Conservation (phyloP, 2,888 invertebrate species). For the Crematogaster levior region DNA sequence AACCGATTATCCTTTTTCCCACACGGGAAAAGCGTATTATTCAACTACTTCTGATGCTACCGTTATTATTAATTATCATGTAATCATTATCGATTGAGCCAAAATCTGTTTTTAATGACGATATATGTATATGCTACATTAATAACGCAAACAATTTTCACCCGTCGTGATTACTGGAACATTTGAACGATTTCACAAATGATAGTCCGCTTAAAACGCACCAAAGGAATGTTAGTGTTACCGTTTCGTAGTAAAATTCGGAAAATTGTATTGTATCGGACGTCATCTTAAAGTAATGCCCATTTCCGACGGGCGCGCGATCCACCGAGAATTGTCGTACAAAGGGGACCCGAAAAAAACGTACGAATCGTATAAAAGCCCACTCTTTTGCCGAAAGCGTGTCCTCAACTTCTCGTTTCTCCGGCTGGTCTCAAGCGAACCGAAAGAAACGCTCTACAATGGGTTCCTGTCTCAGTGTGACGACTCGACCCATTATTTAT, state of each 20-base stretch:
- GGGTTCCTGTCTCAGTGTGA: slow-evolving; percentile 60
- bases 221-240: not conserved
- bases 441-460: slow-evolving; percentile 71
- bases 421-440: slow-evolving; percentile 62
- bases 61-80: slow-evolving; percentile 21
- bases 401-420: slow-evolving; percentile 68
- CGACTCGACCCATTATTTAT: slow-evolving; percentile 73
- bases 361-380: slow-evolving; percentile 47
- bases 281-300: slow-evolving; percentile 27
- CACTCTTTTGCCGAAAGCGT: slow-evolving; percentile 38
- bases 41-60: not conserved
- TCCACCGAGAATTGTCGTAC: slow-evolving; percentile 27
- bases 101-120: slow-evolving; percentile 15
- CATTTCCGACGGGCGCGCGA: slow-evolving; percentile 17
- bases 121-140: not conserved
- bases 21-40: slow-evolving; percentile 26
- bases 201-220: not conserved
- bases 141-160: not conserved
- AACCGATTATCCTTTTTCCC: slow-evolving; percentile 31
- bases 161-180: not conserved
- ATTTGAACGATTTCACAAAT: not conserved
- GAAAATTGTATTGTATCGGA: slow-evolving; percentile 34
- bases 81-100: slow-evolving; percentile 13
- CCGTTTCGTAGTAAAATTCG: slow-evolving; percentile 5
- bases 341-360: slow-evolving; percentile 34